These are phyloP conservation scores for Sebastes minor DNA, from an alignment of 2,797 vertebrate genomes.

Conservation along the genomic window DNA sequence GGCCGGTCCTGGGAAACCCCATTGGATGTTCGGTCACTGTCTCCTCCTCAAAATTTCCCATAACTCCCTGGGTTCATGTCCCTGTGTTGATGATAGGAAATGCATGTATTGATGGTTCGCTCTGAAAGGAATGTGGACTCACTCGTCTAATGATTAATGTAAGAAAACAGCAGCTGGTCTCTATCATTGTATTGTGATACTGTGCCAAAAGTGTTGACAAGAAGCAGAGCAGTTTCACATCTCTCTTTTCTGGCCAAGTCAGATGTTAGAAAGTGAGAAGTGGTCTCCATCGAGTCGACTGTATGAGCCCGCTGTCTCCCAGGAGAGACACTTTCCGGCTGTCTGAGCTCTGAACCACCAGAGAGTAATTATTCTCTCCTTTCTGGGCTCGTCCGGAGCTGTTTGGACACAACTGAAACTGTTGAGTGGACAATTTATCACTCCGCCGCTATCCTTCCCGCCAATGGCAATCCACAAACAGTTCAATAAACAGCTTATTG, in stretches of 20 bases:
- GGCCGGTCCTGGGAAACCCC: constrained; percentile 7
- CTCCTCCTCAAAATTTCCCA: not conserved
- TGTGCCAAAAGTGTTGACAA: constrained; percentile 1
- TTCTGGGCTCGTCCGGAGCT: not conserved
- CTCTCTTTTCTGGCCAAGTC: constrained; percentile 21
- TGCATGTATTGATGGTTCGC: constrained; percentile 13
- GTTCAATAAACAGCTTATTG: not conserved
- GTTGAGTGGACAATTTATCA: constrained; percentile 25
- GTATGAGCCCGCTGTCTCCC: not conserved
- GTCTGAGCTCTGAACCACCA: constrained; percentile 3
- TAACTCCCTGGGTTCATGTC: constrained; percentile 6
- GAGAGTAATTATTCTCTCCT: not conserved
- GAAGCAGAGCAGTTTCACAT: constrained; percentile 36
- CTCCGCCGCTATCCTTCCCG: not conserved
- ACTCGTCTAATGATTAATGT: constrained; percentile 19
- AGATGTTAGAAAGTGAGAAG: constrained; percentile 34
- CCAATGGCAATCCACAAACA: not conserved
- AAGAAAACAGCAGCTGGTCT: constrained; percentile 36
- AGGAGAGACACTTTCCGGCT: not conserved
- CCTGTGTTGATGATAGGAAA: constrained; percentile 7
- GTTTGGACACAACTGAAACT: constrained; percentile 22
- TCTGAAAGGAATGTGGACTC: constrained; percentile 6
- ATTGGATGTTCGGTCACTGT: constrained; percentile 8
- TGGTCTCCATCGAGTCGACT: not conserved
- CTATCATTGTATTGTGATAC: not conserved